Conservation (phyloP, 2,113 vertebrate species). For the Strix uralensis region DNA sequence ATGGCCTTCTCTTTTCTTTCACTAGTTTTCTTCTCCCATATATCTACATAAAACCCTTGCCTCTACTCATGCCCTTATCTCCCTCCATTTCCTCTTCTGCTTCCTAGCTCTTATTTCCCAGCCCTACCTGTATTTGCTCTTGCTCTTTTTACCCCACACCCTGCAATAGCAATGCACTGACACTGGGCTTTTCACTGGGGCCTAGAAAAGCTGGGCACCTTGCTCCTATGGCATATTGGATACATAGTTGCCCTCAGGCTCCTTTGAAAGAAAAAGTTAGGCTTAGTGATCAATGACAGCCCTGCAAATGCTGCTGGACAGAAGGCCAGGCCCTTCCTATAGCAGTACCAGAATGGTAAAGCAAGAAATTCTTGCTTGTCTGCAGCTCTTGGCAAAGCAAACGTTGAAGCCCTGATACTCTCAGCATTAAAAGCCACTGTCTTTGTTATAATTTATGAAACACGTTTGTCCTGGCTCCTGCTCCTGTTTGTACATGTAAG, state of each 20-base stretch:
- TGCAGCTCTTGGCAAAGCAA: neutral
- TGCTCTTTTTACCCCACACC: neutral
- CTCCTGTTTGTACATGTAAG: neutral
- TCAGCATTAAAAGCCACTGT: neutral
- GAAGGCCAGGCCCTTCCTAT: neutral
- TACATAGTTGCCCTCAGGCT: neutral
- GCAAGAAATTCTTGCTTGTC: neutral
- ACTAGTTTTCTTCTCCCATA: neutral
- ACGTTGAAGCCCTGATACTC: neutral
- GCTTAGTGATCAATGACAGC: neutral
- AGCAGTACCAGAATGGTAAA: neutral
- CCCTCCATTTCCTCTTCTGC: neutral
- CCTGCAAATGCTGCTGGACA: neutral
- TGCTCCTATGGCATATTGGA: neutral
- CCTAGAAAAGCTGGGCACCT: neutral
- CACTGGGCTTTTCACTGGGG: neutral
- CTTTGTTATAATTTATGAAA: conserved; percentile 16
- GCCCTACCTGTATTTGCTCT: neutral
- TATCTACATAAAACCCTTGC: neutral
- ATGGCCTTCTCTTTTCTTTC: neutral
- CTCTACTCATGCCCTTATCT: neutral
- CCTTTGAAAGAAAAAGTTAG: neutral
- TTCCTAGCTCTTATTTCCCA: neutral
- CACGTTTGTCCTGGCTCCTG: neutral
- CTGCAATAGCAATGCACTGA: neutral